Percentiles rank a stretch among this genome's conserved stretches.
phyloP scores from a whole-genome alignment of 2,888 invertebrate genomes.

The Drosophila prolongata region DNA sequence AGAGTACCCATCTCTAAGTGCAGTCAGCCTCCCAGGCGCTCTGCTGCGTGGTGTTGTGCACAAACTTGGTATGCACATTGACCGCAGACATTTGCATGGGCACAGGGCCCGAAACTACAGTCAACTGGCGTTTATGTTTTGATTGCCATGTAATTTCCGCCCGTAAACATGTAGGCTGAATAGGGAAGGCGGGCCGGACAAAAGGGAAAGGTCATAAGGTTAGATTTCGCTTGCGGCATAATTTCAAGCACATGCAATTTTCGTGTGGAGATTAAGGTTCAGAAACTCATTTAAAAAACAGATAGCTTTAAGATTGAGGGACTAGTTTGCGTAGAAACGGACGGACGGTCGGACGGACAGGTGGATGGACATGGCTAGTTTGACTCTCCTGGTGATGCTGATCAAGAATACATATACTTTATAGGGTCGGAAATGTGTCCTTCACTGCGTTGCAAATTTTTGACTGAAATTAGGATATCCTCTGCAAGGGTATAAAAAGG shows the following conservation, averaged over 20 bases:
- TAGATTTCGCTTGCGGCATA: neutral
- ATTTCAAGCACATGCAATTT: neutral
- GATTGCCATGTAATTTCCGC: constrained; percentile 74
- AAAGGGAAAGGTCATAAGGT: neutral
- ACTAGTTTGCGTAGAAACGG: no score
- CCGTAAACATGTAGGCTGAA: constrained; percentile 60
- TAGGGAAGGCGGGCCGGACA: constrained; percentile 3
- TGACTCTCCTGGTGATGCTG: no score
- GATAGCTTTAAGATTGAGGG: no score
- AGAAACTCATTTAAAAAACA: neutral
- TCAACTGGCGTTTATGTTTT: constrained; percentile 72
- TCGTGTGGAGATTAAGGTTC: no score
- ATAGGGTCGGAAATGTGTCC: no score
- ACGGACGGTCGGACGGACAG: no score
- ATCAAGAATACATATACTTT: no score
- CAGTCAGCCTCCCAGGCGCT: neutral
- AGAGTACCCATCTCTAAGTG: constrained; percentile 6
- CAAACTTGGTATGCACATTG: constrained; percentile 42
- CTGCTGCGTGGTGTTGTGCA: constrained; percentile 6
- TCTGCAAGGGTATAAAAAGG: no score
- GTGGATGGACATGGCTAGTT: no score
- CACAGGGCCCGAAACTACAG: constrained; percentile 50
- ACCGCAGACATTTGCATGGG: constrained; percentile 61
- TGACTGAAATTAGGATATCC: no score
- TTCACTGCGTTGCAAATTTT: no score